A percentile compares a stretch with the other conserved stretches of the same genome.
Evolutionary conservation across 2,113 vertebrate genomes (phyloP).

Genomic region (Ammodytes dubius): DNA sequence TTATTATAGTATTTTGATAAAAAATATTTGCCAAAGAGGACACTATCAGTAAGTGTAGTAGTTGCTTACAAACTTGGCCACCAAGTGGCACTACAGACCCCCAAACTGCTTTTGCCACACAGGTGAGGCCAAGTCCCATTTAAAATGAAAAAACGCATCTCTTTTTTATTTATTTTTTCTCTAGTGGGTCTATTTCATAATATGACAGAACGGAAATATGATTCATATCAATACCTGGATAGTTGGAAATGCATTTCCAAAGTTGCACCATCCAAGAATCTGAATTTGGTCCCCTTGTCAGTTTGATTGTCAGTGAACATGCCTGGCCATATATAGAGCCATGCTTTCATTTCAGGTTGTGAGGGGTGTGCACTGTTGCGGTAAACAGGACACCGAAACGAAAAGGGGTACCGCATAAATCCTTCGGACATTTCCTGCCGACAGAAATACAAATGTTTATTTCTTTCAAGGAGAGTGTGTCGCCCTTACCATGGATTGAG

Average conservation of each 20-base stretch:
- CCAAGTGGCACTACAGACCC: slow-evolving; percentile 23
- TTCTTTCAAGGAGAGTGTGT: slow-evolving; percentile 41
- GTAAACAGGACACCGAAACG: slow-evolving; percentile 70
- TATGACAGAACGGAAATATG: slow-evolving; percentile 11
- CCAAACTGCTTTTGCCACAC: neutral
- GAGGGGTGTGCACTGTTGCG: slow-evolving; percentile 64
- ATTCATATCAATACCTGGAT: slow-evolving; percentile 7
- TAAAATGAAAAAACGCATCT: neutral
- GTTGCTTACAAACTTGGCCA: slow-evolving; percentile 1
- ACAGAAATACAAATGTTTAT: slow-evolving; percentile 68
- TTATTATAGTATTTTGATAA: too few species aligned
- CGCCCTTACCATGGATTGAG: slow-evolving; percentile 7
- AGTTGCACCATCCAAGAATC: slow-evolving; percentile 9
- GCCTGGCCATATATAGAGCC: slow-evolving; percentile 19
- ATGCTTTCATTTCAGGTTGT: slow-evolving; percentile 45
- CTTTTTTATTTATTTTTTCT: neutral
- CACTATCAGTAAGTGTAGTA: neutral
- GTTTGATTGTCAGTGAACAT: slow-evolving; percentile 44
- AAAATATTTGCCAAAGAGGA: neutral
- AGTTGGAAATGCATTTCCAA: slow-evolving; percentile 10
- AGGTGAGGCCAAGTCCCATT: neutral
- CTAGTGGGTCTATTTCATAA: neutral
- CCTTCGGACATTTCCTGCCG: slow-evolving; percentile 62
- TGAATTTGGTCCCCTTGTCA: slow-evolving; percentile 10
- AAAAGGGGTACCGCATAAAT: slow-evolving; percentile 64